phyloP scores from a whole-genome alignment of 1,140 invertebrate species.

The Ganaspis sp. region DNA sequence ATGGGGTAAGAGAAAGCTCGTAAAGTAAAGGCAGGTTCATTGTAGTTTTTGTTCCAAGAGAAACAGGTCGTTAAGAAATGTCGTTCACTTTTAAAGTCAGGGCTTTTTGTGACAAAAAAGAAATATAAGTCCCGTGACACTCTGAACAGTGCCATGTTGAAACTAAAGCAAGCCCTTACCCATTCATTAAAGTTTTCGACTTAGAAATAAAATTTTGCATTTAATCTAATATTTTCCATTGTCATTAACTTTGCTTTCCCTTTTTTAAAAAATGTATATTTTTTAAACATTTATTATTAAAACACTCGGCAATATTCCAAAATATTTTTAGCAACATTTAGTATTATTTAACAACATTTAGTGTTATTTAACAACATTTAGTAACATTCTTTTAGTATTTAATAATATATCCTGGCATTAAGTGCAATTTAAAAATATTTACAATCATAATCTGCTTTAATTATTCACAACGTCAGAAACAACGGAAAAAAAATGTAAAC shows the following conservation, averaged over 20 bases:
- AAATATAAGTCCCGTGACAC: background rate
- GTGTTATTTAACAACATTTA: too few species aligned
- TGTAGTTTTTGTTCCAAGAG: slow-evolving; percentile 21
- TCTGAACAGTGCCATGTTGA: background rate
- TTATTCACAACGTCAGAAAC: too few species aligned
- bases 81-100: slow-evolving; percentile 15
- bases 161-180: background rate
- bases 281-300: too few species aligned
- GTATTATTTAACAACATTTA: too few species aligned
- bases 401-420: too few species aligned
- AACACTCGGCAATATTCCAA: too few species aligned
- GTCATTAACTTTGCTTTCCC: too few species aligned
- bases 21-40: slow-evolving; percentile 11
- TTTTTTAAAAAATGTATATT: too few species aligned
- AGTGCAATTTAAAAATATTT: too few species aligned
- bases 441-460: too few species aligned
- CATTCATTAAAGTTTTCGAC: background rate
- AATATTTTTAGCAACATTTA: too few species aligned
- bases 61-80: slow-evolving; percentile 18
- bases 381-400: too few species aligned
- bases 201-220: background rate
- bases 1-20: background rate
- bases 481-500: background rate
- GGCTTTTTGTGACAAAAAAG: background rate
- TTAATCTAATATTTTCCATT: background rate